Conservation (phyloP, 1,140 invertebrate genomes). For the Drosophila lacertosa region DNA sequence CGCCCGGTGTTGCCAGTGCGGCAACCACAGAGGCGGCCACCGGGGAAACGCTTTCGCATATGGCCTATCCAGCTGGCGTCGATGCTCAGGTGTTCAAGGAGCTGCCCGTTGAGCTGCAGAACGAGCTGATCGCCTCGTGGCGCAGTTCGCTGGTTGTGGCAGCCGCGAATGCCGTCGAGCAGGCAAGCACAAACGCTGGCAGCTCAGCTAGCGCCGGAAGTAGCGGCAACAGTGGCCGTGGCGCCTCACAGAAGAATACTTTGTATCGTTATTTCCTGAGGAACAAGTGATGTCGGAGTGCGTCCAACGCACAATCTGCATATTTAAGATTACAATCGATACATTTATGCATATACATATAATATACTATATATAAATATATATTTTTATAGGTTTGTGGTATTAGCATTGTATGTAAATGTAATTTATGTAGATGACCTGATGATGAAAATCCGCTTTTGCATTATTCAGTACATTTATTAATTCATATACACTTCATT, state of each 20-base stretch:
- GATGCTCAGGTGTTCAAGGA: constrained; percentile 87
- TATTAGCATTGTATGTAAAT: constrained; percentile 43
- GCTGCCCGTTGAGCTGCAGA: constrained; percentile 86
- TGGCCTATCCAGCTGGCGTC: constrained; percentile 85
- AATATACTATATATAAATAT: constrained; percentile 26
- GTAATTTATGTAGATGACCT: constrained; percentile 14
- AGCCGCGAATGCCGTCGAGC: constrained; percentile 59
- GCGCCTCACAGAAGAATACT: constrained; percentile 84
- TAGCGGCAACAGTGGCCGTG: constrained; percentile 13
- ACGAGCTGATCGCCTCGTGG: constrained; percentile 87
- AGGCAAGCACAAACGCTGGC: constrained; percentile 28
- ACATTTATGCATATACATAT: constrained; percentile 31
- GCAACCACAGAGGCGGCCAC: constrained; percentile 21
- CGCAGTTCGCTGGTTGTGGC: constrained; percentile 84
- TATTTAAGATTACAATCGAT: constrained; percentile 34
- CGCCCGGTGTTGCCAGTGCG: constrained; percentile 21
- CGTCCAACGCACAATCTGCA: constrained; percentile 26
- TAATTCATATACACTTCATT: constrained; percentile 67
- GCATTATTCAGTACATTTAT: constrained; percentile 66
- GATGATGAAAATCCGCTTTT: constrained; percentile 20
- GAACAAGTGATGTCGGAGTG: constrained; percentile 84
- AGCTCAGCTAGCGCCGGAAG: constrained; percentile 19
- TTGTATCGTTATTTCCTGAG: constrained; percentile 87
- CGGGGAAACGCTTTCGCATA: constrained; percentile 54
- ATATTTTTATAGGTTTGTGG: constrained; percentile 68